Evolutionary conservation across 1,140 invertebrate genomes (phyloP), one percentile per base, ranked within the genome.

Genomic region (Wasmannia auropunctata): DNA sequence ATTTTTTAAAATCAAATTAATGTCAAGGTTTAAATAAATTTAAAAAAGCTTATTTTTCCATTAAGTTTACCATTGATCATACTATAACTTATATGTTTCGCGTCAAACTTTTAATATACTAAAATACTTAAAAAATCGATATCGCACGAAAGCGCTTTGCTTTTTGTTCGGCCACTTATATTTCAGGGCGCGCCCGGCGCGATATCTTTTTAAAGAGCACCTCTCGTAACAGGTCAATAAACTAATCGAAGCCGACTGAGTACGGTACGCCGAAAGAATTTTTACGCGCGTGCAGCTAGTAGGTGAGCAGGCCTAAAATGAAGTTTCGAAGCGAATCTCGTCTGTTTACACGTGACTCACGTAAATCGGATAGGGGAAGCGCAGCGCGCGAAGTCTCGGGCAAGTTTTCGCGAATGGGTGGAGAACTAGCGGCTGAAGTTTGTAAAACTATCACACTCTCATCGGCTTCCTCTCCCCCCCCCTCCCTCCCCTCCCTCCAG

Each of bases 381-480:
- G 84, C 60, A n/a, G 49, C 62, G 74, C 62, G 74, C 43, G 19
- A 77, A 85, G 83, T 85, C 83, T 67, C 60, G 46, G 25, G 60
- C 74, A 85, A 85, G 72, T 85, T 85, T 85, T 62, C 70, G 56
- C 70, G 74, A 49, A 77, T 79, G 60, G 60, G 25, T 43, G 46
- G 60, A 65, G 83, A 72, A 84, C 54, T 58, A 58, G 69, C 14
- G 63, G 37, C 28, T 76, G 54, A 54, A 76, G 81, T 85, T 85
- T 85, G 81, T 85, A 85, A 85, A 85, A 85, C 70, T 63, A 76
- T 85, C 81, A 62, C 81, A 76, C 70, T 84, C 81, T 76, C 72
- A 51, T 76, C 72, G 67, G 19, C n/a, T n/a, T n/a, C n/a, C n/a
- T n/a, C n/a, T n/a, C n/a, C n/a, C n/a, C n/a, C n/a, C n/a, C n/a